Evolutionary conservation across 2,888 invertebrate species (phyloP).

Genomic region (Poecilobothrus nobilitatus): DNA sequence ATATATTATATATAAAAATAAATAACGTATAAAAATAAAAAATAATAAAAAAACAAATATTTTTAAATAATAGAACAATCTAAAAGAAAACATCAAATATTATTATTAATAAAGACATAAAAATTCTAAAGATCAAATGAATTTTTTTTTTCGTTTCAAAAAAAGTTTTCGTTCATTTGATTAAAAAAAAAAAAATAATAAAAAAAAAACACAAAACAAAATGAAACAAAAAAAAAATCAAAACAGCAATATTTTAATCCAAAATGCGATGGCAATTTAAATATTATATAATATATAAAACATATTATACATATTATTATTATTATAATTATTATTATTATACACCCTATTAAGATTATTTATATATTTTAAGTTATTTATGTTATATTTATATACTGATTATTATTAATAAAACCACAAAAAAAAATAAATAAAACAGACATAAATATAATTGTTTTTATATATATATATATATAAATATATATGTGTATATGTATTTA

Average conservation of each 20-base stretch:
- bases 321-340: too few species aligned
- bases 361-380: too few species aligned
- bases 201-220: conserved; percentile 9
- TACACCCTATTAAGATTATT: background rate
- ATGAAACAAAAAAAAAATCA: conserved; percentile 14
- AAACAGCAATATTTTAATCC: conserved; percentile 9
- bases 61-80: background rate
- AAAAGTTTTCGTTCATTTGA: background rate
- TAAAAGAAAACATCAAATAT: conserved; percentile 14
- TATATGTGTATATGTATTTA: too few species aligned
- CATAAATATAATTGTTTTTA: too few species aligned
- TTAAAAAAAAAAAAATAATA: conserved; percentile 15
- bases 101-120: background rate
- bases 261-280: conserved; percentile 3
- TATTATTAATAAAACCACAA: too few species aligned
- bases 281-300: background rate
- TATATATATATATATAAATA: too few species aligned
- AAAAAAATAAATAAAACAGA: too few species aligned
- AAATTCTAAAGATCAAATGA: background rate
- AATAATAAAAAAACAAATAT: background rate
- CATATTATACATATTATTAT: too few species aligned
- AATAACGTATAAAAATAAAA: too few species aligned
- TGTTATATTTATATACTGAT: too few species aligned
- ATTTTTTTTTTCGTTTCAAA: background rate
- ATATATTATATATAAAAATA: too few species aligned